Evolutionary conservation across 2,797 vertebrate species (phyloP), one percentile per base, ranked within the genome.

Genomic region (Myiotriccus ornatus): DNA sequence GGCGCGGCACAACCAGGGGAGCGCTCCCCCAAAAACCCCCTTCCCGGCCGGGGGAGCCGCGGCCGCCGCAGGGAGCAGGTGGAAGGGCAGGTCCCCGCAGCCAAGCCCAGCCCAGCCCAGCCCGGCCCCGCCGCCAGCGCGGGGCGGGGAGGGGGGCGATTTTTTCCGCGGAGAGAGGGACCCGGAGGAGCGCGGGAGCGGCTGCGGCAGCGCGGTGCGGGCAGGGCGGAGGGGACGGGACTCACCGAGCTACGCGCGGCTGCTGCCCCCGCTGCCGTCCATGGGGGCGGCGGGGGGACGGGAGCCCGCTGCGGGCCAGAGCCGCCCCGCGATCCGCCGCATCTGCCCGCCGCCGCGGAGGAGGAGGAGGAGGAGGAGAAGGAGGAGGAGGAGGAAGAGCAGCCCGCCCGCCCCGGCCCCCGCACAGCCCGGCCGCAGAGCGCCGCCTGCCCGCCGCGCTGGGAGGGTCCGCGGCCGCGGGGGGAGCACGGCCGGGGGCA

Each of bases 191-290:
- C 15, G 47, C 68, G 24, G 65, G 34, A 50, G 8, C 55, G 59
- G 87, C 84, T 83, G 90, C 92, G 71, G 90, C 92, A 79, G 60
- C 56, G 70, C 53, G 47, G 65, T 1, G 75, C 43, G 63, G 59
- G 39, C 53, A 67, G 70, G 57, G 75, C 49, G 27, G 47, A n/a
- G 50, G 65, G 17, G 12, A 47, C 7, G 37, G 73, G 39, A 95
- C 94, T 95, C 93, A 94, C 93, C 94, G 55, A 94, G 90, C 94
- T 95, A 95, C 69, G 69, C 81, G 81, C 76, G 84, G 35, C 92
- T 64, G 83, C 76, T 89, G 81, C 93, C 94, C 94, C 94, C 90
- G 85, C 87, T 84, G 81, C 84, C 84, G 90, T 76, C 92, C 94
- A 94, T 91, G 55, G 50, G 84, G 92, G 41, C 92, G 85, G 88